Base-by-base conservation (phyloP, 92 coral and sea anemone species). In the Epizoanthus fatuus region DNA sequence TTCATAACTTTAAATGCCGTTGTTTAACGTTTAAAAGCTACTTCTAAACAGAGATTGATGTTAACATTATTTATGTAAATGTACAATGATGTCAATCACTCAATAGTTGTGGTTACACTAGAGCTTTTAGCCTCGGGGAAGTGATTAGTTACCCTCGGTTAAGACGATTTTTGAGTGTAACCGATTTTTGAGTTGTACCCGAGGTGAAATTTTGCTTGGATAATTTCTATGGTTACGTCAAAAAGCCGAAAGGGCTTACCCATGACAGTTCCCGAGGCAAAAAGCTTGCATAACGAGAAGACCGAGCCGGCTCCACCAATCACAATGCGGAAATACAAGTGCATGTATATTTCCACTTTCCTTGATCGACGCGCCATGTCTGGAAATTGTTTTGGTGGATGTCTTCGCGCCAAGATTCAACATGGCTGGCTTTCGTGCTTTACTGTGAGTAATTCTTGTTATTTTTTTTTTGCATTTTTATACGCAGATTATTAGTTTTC, bases 271-370 rank as follows among this genome's bases (percentile, higher is more conserved):
- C 53, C 83, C 83, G 83, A 60, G 83, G 83, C 20, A 60, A 78
- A 78, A 60, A 78, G 83, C 44, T 78, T 78, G 83, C 83, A 55
- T 78, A 78, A 78, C 74, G 52, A 78, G 83, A 78, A 78, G 74
- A 14, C 83, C 83, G 74, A 78, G 83, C 47, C 53, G 49, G 83
- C 83, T 78, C 83, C 11, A 78, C 83, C 83, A 78, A 78, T 42
- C 77, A 71, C 77, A 40, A 40, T 42, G 22, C 77, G 49, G 77
- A 77, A 77, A 77, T n/a, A 77, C 83, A 77, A 42, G 83, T 77
- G 13, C 67, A 19, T 62, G 67, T 62, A 62, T 62, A 62, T 62
- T 62, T 62, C 67, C 67, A 62, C 67, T 62, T 62, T 62, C 67
- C 32, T 62, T 62, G 67, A 62, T 62, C 67, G 67, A 62, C 67